phyloP scores from a whole-genome alignment of 2,113 vertebrate genomes.

The Aptenodytes forsteri region DNA sequence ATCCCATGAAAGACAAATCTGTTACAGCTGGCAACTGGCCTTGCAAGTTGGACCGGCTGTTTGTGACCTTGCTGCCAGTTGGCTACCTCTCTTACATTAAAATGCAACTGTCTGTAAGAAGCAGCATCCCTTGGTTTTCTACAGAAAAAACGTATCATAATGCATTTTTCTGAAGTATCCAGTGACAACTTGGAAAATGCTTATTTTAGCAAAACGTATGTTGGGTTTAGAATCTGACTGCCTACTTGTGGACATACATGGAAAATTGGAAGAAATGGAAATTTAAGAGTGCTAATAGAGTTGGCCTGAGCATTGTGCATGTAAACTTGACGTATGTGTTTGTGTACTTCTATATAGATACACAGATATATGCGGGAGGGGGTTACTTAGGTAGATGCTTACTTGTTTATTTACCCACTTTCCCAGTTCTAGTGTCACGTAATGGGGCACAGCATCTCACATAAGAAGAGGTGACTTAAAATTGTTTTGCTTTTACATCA shows the following conservation, averaged over 20 bases:
- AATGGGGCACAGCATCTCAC: neutral
- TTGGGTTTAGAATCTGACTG: neutral
- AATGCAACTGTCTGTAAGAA: neutral
- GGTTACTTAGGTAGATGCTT: neutral
- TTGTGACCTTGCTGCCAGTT: neutral
- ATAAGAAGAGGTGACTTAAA: neutral
- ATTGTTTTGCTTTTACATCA: neutral
- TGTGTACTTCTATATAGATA: neutral
- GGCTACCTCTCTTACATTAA: neutral
- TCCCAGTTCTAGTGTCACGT: neutral
- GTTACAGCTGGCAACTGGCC: neutral
- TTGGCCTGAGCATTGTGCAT: neutral
- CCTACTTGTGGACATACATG: neutral
- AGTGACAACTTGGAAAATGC: neutral
- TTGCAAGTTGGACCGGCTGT: neutral
- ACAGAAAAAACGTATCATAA: neutral
- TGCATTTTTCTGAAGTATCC: neutral
- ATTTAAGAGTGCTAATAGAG: neutral
- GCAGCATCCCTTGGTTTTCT: neutral
- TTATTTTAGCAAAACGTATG: neutral
- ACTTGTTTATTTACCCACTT: neutral
- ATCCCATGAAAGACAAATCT: conserved; percentile 29
- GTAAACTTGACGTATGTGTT: neutral
- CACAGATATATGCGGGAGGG: neutral
- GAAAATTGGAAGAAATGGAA: neutral